Evolutionary conservation across 92 coral and sea anemone genomes (phyloP).

Genomic region (Micromussa lordhowensis): DNA sequence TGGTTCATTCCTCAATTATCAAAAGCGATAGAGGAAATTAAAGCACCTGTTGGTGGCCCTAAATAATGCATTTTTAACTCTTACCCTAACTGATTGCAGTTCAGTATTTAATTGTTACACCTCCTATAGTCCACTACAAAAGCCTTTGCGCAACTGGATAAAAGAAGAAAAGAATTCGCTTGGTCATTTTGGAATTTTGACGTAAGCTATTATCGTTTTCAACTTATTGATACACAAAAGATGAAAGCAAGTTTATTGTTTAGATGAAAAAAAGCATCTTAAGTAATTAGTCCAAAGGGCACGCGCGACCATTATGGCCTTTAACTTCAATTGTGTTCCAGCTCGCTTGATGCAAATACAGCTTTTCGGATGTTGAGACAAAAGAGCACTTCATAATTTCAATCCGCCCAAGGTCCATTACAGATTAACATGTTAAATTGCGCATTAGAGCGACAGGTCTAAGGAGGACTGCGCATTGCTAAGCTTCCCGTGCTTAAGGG

Average conservation of each 20-base stretch:
- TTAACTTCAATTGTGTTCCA: conserved; percentile 7
- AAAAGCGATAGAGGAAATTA: not conserved
- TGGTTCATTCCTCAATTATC: not conserved
- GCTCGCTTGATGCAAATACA: conserved; percentile 2
- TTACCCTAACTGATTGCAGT: not conserved
- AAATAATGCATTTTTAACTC: not conserved
- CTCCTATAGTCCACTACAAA: not conserved
- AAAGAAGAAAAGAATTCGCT: not conserved
- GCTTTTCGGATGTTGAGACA: conserved; percentile 8
- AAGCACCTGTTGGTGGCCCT: not conserved
- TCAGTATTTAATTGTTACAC: not conserved
- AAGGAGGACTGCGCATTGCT: not conserved
- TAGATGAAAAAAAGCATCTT: not conserved
- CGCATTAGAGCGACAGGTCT: not conserved
- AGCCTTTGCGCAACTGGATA: conserved; percentile 2
- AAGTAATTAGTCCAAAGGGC: conserved; percentile 18
- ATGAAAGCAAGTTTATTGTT: conserved; percentile 6
- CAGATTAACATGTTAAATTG: not conserved
- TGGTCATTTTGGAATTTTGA: conserved; percentile 32
- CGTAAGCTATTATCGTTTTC: conserved; percentile 18
- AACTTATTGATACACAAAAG: conserved; percentile 29
- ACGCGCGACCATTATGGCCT: not conserved
- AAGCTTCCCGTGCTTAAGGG: not conserved
- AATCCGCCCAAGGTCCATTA: not conserved
- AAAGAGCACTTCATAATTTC: not conserved